Evolutionary conservation across 2,113 vertebrate species (phyloP), one percentile per base, ranked within the genome.

Genomic region (Osmerus eperlanus): DNA sequence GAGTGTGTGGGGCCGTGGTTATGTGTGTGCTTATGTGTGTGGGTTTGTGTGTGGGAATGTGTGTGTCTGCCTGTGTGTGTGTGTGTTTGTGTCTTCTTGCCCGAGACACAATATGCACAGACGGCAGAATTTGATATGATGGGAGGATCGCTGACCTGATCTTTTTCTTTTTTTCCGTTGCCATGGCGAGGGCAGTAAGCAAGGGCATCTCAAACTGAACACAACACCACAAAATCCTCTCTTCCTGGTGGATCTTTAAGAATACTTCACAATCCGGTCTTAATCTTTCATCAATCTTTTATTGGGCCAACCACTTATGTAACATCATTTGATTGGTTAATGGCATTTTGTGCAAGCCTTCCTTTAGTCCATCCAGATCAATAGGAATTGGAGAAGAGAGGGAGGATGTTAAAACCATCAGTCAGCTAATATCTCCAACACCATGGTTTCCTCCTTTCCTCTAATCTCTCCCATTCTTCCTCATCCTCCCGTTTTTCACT

Each of bases 101-200:
- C 12, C 51, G 4, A 23, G 19, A 15, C 47, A 65, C 14, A 67
- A 68, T 79, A 21, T 70, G 74, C 73, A 73, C 59, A 36, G 62
- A 68, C 54, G 12, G 63, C 52, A 76, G 56, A 76, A 82, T 70
- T 28, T 78, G 78, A 84, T 60, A 73, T 65, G 4, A 74, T 32
- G 53, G 56, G 47, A 3, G n/a, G 0, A 18, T 3, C 36, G 71
- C 78, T 79, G 81, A 80, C 71, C 36, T 61, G 15, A n/a, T n/a
- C 29, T 19, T 60, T 55, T 59, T 65, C 36, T 41, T 29, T 14
- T 64, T 70, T 70, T 8, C 16, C 16, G 15, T 60, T 11, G 16
- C n/a, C 54, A 56, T 18, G 56, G 65, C 59, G 55, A 61, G 8
- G 28, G 58, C 9, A 2, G 18, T 66, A 62, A 65, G 32, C 52